Percentiles rank a stretch among this genome's conserved stretches.
Conservation (phyloP, 2,797 vertebrate species). For the Thamnophis elegans region DNA sequence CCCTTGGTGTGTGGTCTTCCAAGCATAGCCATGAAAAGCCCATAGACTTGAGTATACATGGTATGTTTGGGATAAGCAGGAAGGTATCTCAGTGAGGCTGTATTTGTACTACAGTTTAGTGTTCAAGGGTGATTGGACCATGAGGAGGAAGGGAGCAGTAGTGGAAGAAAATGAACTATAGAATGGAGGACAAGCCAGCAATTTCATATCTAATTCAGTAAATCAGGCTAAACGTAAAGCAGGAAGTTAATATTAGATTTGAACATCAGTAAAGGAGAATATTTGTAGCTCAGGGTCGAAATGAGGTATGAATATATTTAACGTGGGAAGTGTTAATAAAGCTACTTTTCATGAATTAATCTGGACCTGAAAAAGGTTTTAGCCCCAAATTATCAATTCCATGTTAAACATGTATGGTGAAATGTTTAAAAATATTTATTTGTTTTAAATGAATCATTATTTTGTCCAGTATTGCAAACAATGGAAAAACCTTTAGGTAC, state of each 20-base stretch:
- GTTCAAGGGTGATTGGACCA: background rate
- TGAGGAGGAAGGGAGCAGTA: background rate
- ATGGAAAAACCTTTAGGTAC: background rate
- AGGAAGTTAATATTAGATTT: background rate
- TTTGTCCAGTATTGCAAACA: background rate
- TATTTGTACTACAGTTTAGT: background rate
- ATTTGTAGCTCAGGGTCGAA: background rate
- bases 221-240: background rate
- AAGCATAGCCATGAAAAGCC: background rate
- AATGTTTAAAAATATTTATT: background rate
- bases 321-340: background rate
- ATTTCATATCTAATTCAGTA: background rate
- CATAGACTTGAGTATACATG: background rate
- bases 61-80: background rate
- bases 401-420: background rate
- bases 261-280: background rate
- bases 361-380: background rate
- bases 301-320: background rate
- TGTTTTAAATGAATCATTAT: background rate
- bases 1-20: background rate
- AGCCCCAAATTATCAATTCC: background rate
- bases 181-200: background rate
- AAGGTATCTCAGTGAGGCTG: background rate
- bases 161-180: background rate
- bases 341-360: background rate